These are phyloP conservation scores for Drosophila fuyamai DNA, from an alignment of 1,140 invertebrate genomes.

Conservation along the genomic window DNA sequence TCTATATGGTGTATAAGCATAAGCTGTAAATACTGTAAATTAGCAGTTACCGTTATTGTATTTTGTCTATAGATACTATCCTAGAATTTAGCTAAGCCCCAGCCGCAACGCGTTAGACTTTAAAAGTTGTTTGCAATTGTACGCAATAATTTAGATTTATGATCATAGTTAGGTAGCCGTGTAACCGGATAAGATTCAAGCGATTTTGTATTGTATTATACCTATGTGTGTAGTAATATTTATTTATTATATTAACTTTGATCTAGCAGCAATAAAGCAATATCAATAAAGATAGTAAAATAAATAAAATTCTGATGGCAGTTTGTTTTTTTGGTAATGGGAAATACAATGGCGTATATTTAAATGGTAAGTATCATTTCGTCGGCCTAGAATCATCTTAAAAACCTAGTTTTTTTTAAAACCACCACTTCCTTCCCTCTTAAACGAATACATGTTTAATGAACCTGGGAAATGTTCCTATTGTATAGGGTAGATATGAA, in stretches of 20 bases:
- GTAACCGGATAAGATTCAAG: conserved; percentile 33
- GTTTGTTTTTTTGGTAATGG: not conserved
- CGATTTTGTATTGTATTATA: conserved; percentile 51
- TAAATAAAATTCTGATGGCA: not conserved
- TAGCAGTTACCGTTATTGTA: conserved; percentile 80
- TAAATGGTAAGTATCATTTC: not conserved
- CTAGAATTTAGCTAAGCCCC: conserved; percentile 17
- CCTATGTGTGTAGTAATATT: conserved; percentile 69
- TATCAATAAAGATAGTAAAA: conserved; percentile 70
- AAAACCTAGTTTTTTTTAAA: too few species aligned
- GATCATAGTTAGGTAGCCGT: conserved; percentile 36
- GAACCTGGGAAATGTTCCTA: not conserved
- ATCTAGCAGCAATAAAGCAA: conserved; percentile 76
- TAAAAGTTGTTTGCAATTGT: conserved; percentile 62
- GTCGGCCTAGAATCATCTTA: too few species aligned
- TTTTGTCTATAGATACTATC: conserved; percentile 61
- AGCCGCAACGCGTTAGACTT: conserved; percentile 55
- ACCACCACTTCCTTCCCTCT: not conserved
- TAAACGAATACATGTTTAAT: not conserved
- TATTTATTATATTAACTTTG: conserved; percentile 76
- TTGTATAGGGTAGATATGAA: conserved; percentile 8
- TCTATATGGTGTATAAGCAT: conserved; percentile 29
- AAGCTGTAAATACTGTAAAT: conserved; percentile 77
- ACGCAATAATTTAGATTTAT: conserved; percentile 45
- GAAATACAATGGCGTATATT: not conserved